Conservation (phyloP, 2,888 invertebrate genomes). For the Catocala sponsa region DNA sequence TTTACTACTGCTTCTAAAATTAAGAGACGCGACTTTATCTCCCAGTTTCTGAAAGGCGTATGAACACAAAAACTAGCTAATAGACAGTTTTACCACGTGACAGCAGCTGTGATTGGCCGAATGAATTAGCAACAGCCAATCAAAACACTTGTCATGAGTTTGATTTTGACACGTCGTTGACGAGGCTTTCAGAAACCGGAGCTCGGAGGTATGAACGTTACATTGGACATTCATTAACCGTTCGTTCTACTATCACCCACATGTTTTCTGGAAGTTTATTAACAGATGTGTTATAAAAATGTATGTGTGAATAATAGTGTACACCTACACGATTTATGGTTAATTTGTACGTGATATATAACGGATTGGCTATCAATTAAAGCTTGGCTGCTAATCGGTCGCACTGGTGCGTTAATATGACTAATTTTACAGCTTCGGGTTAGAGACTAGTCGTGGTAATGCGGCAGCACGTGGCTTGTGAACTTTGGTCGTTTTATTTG, state of each 20-base stretch:
- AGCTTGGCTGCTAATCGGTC: constrained; percentile 57
- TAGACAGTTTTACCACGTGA: no score
- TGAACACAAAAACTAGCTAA: no score
- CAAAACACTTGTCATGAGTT: no score
- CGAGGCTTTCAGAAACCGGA: no score
- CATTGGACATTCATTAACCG: no score
- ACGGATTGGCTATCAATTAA: constrained; percentile 56
- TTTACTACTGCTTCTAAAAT: no score
- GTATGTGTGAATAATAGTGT: constrained; percentile 25
- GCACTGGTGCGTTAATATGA: constrained; percentile 61
- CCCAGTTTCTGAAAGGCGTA: no score
- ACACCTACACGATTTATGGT: constrained; percentile 51
- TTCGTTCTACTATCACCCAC: not conserved
- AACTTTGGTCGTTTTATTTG: not conserved
- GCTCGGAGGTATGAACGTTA: no score
- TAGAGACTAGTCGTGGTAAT: constrained; percentile 41
- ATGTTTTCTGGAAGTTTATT: not conserved
- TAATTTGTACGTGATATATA: constrained; percentile 58
- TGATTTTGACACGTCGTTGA: no score
- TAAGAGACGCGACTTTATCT: no score
- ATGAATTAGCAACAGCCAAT: no score
- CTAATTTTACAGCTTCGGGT: constrained; percentile 62
- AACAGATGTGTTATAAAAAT: constrained; percentile 31
- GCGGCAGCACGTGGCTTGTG: constrained; percentile 55
- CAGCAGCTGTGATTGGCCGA: no score